Evolutionary conservation across 2,113 vertebrate species (phyloP), one percentile per base, ranked within the genome.

Genomic region (Bubo scandiacus): DNA sequence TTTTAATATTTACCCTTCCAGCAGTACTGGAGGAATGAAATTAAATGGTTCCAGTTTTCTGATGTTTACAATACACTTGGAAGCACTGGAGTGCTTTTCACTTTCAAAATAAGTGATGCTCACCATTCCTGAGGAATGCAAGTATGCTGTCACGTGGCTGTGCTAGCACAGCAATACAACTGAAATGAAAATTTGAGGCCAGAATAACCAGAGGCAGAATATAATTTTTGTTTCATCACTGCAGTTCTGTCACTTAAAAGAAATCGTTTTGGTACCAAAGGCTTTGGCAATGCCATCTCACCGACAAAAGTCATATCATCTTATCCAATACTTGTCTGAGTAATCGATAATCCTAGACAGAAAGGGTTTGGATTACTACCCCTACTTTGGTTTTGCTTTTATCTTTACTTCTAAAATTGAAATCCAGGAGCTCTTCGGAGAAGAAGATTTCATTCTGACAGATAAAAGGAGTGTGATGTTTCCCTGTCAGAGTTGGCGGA

Each of bases 391-490:
- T 82, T 88, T 84, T 87, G 15, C 86, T 95, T 97, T 94, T 92
- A 92, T 94, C 73, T 95, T 95, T 77, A 65, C 71, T 88, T 92
- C 81, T 97, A 91, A 95, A 92, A 82, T 59, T 90, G 84, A 95
- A 95, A 95, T 65, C 89, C 73, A 89, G 66, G 67, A 95, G 66
- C 23, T 73, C 27, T 89, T 82, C 17, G 15, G 92, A 92, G 45
- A 59, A 91, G 77, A 67, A 6, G 13, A 94, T 92, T 96, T 96
- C 57, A 87, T 91, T 92, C 74, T 95, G 81, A 95, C 83, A 92
- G 70, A 95, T 92, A 91, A 95, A 97, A 96, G 70, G 42, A 94
- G 82, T 0, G 2, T 70, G 66, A 85, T 51, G 66, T 73, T 97
- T 87, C 63, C 58, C 66, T 58, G 42, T 92, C 89, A 95, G 49